Evolutionary conservation across 2,888 invertebrate genomes (phyloP).

Genomic region (Lysandra bellargus): DNA sequence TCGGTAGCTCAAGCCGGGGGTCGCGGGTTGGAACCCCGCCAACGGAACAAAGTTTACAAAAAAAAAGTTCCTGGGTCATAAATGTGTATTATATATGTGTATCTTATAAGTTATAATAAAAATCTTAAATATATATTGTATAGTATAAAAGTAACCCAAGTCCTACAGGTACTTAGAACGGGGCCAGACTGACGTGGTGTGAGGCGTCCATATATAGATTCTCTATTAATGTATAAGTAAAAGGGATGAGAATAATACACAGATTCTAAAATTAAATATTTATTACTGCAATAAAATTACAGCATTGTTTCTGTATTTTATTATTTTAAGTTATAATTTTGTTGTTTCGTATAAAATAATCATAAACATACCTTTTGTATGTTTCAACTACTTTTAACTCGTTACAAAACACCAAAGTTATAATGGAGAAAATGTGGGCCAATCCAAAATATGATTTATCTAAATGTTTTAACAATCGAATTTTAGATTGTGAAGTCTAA

Average conservation of each 20-base stretch:
- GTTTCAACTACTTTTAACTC: constrained; percentile 13
- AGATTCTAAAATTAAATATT: constrained; percentile 22
- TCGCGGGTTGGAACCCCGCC: too few relatives aligned
- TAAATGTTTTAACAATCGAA: constrained; percentile 7
- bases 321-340: background rate
- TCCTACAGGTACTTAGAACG: too few relatives aligned
- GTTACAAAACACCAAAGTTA: constrained; percentile 21
- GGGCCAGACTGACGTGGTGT: too few relatives aligned
- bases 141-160: too few relatives aligned
- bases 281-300: constrained; percentile 31
- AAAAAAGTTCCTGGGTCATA: too few relatives aligned
- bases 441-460: background rate
- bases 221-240: too few relatives aligned
- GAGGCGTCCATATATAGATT: too few relatives aligned
- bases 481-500: constrained; percentile 25
- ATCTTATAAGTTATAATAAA: too few relatives aligned
- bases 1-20: too few relatives aligned
- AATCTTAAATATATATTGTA: too few relatives aligned
- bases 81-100: too few relatives aligned
- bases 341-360: constrained; percentile 25
- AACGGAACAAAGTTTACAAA: too few relatives aligned
- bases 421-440: background rate
- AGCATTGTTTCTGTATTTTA: background rate
- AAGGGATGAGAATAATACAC: background rate
- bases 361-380: constrained; percentile 18